Evolutionary conservation across 37 sponge, comb jelly and placozoan genomes (phyloP).

Genomic region (Theonella swinhoei): DNA sequence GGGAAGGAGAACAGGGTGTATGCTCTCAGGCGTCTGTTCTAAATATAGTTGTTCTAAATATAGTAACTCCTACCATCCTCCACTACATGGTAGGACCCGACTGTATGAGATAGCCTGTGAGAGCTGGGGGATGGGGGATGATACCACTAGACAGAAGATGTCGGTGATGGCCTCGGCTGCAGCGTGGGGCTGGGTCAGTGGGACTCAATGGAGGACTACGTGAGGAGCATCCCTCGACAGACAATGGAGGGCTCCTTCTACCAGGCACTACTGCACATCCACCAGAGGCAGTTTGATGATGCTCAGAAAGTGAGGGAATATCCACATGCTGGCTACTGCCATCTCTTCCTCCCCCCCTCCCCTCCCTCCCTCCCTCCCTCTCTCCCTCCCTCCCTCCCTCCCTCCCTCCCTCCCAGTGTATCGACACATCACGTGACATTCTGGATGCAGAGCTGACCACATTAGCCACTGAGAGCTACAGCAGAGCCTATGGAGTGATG

Average conservation of each 20-base stretch:
- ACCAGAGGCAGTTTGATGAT: constrained; percentile 45
- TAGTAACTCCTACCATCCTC: not conserved
- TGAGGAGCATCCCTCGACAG: constrained; percentile 63
- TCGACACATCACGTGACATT: constrained; percentile 73
- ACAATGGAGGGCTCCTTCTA: constrained; percentile 83
- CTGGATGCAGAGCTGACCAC: constrained; percentile 94
- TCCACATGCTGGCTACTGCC: not conserved
- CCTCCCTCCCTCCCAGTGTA: too few species aligned
- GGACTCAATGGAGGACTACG: constrained; percentile 87
- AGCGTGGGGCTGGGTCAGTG: constrained; percentile 96
- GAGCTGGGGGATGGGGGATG: constrained; percentile 76
- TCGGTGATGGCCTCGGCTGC: constrained; percentile 90
- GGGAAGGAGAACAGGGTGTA: too few species aligned
- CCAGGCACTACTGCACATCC: constrained; percentile 79
- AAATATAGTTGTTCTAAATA: too few species aligned
- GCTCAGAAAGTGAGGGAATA: constrained; percentile 71
- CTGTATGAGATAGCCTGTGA: constrained; percentile 79
- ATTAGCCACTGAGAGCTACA: constrained; percentile 96
- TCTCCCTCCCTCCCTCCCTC: constrained; percentile 2
- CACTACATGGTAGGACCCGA: constrained; percentile 77
- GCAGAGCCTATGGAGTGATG: constrained; percentile 92
- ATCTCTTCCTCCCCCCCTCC: not conserved
- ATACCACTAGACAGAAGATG: constrained; percentile 81
- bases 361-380: not conserved
- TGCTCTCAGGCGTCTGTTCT: too few species aligned